A percentile compares a stretch with the other conserved stretches of the same genome.
phyloP scores from a whole-genome alignment of 2,113 vertebrate species.

The Scolopax mira region DNA sequence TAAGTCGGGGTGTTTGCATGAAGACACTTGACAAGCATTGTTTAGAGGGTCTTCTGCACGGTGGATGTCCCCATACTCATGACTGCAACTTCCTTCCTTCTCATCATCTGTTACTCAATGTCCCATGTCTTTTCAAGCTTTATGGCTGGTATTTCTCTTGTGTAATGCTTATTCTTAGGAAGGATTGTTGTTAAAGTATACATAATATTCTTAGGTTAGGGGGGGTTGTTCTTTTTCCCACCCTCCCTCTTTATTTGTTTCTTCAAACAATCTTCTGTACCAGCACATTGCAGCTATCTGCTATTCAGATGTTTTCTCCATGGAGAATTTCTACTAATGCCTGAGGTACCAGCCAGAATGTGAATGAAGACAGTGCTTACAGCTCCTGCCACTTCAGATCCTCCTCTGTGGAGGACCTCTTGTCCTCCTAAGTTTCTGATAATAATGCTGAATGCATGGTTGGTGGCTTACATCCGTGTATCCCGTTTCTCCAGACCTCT shows the following conservation, averaged over 20 bases:
- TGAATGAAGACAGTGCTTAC: not conserved
- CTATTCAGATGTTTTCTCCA: not conserved
- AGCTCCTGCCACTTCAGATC: not conserved
- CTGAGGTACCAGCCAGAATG: not conserved
- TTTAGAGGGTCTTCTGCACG: not conserved
- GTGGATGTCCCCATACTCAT: not conserved
- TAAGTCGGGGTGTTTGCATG: not conserved
- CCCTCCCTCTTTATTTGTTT: not conserved
- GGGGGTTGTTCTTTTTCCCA: not conserved
- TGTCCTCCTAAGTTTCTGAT: not conserved
- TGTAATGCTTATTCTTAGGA: not conserved
- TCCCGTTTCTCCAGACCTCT: not conserved
- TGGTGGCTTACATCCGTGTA: not conserved
- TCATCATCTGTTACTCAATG: not conserved
- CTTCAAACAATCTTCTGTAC: not conserved
- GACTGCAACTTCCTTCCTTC: not conserved
- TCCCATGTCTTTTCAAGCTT: not conserved
- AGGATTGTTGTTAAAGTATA: not conserved
- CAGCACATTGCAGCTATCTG: not conserved
- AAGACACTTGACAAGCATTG: rapidly evolving
- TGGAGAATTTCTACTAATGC: not conserved
- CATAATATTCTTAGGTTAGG: not conserved
- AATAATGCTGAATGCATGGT: not conserved
- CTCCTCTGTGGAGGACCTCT: not conserved
- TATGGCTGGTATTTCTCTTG: not conserved